Conservation (phyloP, 2,113 vertebrate species). For the Clarias macrocephalus region DNA sequence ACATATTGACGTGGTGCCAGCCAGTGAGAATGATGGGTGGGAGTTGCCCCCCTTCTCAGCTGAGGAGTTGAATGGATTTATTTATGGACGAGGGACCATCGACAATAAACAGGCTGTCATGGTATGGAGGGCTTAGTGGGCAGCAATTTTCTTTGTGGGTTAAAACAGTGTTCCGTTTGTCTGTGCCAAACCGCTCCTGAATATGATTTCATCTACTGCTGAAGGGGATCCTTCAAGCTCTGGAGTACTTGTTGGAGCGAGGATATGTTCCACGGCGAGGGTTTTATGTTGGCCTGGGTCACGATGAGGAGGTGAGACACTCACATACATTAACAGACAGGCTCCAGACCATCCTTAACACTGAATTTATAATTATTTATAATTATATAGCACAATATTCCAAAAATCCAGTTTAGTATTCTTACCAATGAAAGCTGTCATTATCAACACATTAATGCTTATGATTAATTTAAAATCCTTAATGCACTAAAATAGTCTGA, state of each 20-base stretch:
- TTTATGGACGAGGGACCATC: slow-evolving; percentile 89
- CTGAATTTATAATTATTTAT: background rate
- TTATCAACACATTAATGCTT: too few species aligned
- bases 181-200: background rate
- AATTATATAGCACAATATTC: background rate
- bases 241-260: slow-evolving; percentile 85
- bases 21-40: slow-evolving; percentile 81
- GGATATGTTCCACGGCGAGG: slow-evolving; percentile 81
- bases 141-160: background rate
- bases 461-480: too few species aligned
- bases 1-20: slow-evolving; percentile 93
- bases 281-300: slow-evolving; percentile 88
- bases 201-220: slow-evolving; percentile 10
- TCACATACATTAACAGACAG: background rate
- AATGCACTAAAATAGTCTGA: too few species aligned
- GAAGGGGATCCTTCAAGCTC: slow-evolving; percentile 86
- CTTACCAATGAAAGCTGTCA: background rate
- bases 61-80: slow-evolving; percentile 83
- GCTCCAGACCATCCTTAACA: background rate
- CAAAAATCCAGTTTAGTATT: background rate
- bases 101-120: slow-evolving; percentile 88
- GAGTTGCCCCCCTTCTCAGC: slow-evolving; percentile 90
- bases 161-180: slow-evolving; percentile 23
- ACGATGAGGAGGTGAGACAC: slow-evolving; percentile 86
- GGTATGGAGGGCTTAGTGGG: slow-evolving; percentile 65